These are phyloP conservation scores for Prenolepis imparis DNA, from an alignment of 2,888 invertebrate species.

Conservation along the genomic window DNA sequence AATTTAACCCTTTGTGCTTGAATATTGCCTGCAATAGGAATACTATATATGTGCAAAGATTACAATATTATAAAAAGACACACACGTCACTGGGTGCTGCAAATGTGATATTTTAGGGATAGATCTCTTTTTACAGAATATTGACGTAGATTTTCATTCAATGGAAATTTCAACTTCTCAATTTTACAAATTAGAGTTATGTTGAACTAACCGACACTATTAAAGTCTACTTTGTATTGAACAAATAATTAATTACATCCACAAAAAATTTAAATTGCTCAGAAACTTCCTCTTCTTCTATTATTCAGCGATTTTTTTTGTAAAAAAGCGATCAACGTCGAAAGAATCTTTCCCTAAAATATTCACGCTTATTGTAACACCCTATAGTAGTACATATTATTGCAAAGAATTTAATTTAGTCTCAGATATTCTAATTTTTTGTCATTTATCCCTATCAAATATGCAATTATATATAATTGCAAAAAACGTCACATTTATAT, in stretches of 20 bases:
- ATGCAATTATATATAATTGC: constrained; percentile 26
- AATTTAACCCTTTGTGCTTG: constrained; percentile 50
- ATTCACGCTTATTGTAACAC: constrained; percentile 6
- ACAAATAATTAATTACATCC: neutral
- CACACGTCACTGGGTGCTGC: constrained; percentile 3
- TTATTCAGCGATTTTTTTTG: neutral
- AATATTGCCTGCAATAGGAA: constrained; percentile 22
- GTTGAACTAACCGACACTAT: neutral
- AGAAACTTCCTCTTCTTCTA: neutral
- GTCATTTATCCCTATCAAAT: constrained; percentile 27
- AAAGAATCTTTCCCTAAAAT: constrained; percentile 22
- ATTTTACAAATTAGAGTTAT: neutral
- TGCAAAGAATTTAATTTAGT: constrained; percentile 43
- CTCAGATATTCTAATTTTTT: constrained; percentile 27
- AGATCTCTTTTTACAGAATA: constrained; percentile 7
- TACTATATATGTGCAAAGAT: constrained; percentile 23
- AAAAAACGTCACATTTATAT: constrained; percentile 42
- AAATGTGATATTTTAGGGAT: constrained; percentile 28
- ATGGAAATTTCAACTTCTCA: neutral
- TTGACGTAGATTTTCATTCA: neutral
- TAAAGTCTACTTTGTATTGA: neutral
- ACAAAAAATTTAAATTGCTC: neutral
- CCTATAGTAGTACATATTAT: constrained; percentile 21
- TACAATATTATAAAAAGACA: constrained; percentile 28
- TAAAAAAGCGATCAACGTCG: neutral